Evolutionary conservation across 2,888 invertebrate genomes (phyloP), one percentile per base, ranked within the genome.

Genomic region (Ptychoptera albimana): DNA sequence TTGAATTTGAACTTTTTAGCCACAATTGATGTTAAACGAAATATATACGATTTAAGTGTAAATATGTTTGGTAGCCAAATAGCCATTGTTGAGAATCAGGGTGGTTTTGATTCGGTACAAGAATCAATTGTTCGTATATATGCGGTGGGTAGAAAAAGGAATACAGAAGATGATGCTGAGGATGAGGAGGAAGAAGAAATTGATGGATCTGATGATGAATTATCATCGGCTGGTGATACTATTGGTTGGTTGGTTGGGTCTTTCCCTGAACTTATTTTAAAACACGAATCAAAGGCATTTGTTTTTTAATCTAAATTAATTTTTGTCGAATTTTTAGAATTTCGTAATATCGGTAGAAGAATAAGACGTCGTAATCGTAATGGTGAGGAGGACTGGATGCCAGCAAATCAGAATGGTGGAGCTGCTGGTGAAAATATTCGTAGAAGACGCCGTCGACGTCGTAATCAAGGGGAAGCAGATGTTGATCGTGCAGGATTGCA

Each of bases 101-200:
- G 84, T 1, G 77, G 81, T 52, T 87, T 82, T 58, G 82, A 86
- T 47, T 77, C 82, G 49, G 77, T 84, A 49, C 86, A 88, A 58
- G 93, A 93, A 66, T 88, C 89, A 2, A 80, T 84, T 50, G 88
- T 94, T 46, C 77, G 89, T 54, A 66, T 96, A 11, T 96, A 94
- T 63, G 92, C 96, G 59, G 86, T 96, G 14, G 96, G 96, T 1
- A 71, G 91, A 49, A 73, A 79, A 57, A 71, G 88, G 54, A 85
- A 84, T 58, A 84, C 85, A 57, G 91, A 92, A 52, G 92, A 93
- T 54, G 89, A 91, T 62, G 82, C 81, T 67, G 85, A 70, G 58
- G 73, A 78, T 53, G 79, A 79, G 52, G 76, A 77, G 50, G 79
- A 79, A 43, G 75, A 75, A 36, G 74, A 73, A 49, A 60, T 71